These are phyloP conservation scores for Argya squamiceps DNA, from an alignment of 2,797 vertebrate genomes.

Conservation along the genomic window DNA sequence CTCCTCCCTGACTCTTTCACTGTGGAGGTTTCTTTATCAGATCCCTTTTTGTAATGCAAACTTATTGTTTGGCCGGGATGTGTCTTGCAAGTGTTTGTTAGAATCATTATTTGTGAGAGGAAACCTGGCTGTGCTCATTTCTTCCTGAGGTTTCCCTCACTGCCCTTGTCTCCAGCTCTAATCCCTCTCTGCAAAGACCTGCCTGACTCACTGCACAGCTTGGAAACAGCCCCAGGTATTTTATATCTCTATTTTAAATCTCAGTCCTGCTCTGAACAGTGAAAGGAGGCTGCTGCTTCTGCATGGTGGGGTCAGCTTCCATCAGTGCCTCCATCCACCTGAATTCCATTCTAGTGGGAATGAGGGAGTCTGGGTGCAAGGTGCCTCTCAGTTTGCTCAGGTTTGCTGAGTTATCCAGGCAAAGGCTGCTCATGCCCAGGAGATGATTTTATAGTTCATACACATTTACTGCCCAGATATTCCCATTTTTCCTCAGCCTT, in stretches of 20 bases:
- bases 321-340: background rate
- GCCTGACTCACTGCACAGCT: rapidly evolving
- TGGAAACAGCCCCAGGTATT: background rate
- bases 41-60: background rate
- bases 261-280: background rate
- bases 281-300: background rate
- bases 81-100: background rate
- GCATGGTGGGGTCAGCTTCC: background rate
- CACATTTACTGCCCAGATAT: background rate
- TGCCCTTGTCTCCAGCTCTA: background rate
- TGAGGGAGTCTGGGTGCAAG: background rate
- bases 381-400: background rate
- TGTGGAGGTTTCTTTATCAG: background rate
- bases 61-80: background rate
- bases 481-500: background rate
- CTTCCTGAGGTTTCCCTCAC: background rate
- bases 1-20: background rate
- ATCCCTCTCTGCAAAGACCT: background rate
- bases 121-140: background rate
- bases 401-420: background rate
- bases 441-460: background rate
- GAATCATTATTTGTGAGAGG: background rate
- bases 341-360: background rate
- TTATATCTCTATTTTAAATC: background rate
- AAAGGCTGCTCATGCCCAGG: background rate